Conservation (phyloP, 2,888 invertebrate species). For the Nephrotoma appendiculata region DNA sequence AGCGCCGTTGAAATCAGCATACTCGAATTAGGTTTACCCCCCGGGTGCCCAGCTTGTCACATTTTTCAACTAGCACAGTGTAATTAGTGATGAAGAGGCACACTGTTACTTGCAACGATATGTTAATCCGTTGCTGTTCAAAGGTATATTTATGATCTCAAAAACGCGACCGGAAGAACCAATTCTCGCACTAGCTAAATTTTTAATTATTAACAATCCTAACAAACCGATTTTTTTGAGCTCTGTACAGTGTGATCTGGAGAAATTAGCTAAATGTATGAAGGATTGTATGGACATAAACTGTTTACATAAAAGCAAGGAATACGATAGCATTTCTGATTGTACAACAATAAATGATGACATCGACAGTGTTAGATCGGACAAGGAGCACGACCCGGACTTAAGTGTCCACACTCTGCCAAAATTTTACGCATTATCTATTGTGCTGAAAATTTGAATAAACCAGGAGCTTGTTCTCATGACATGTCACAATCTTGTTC, state of each 20-base stretch:
- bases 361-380: neutral
- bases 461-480: neutral
- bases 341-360: neutral
- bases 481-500: neutral
- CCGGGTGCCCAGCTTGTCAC: no score
- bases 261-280: neutral
- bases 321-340: neutral
- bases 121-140: slow-evolving; percentile 47
- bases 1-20: no score
- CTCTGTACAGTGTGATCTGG: slow-evolving; percentile 12
- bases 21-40: no score
- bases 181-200: slow-evolving; percentile 61
- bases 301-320: neutral
- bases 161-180: slow-evolving; percentile 61
- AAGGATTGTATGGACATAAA: neutral
- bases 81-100: slow-evolving; percentile 44
- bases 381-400: neutral
- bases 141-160: slow-evolving; percentile 49
- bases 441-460: neutral
- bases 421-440: neutral
- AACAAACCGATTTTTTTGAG: slow-evolving; percentile 41
- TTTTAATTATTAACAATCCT: slow-evolving; percentile 60
- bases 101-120: slow-evolving; percentile 53
- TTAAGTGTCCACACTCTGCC: neutral
- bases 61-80: no score